Conservation (phyloP, 2,888 invertebrate species). For the Ptilodon capucinus region DNA sequence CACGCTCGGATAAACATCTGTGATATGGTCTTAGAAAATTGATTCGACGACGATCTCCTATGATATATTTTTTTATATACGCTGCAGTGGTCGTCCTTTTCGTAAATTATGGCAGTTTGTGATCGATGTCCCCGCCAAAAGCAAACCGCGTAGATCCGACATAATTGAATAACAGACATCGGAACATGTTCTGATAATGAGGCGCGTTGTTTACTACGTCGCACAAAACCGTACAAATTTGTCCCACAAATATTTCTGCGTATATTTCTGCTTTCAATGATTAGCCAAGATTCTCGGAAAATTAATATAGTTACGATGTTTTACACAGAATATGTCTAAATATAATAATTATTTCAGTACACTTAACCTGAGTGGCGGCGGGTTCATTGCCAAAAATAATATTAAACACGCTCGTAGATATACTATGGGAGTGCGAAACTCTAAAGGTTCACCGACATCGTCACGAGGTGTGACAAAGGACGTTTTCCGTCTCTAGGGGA, state of each 20-base stretch:
- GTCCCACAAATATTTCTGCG: neutral
- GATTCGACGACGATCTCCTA: neutral
- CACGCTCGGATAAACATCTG: constrained; percentile 4
- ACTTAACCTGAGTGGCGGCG: constrained; percentile 33
- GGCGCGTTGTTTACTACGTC: neutral
- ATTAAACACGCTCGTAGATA: constrained; percentile 12
- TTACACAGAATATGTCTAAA: constrained; percentile 9
- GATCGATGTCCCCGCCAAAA: neutral
- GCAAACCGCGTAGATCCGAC: neutral
- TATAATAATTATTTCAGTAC: constrained; percentile 35
- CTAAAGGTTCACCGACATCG: constrained; percentile 38
- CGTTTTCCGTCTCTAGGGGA: neutral
- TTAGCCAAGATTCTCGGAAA: constrained; percentile 1
- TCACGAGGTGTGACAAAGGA: constrained; percentile 26
- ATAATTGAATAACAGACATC: neutral
- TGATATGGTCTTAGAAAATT: constrained; percentile 7
- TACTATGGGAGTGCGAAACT: neutral
- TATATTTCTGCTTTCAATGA: neutral
- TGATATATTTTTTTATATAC: neutral
- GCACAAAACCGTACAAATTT: neutral
- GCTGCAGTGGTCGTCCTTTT: neutral
- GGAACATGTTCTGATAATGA: neutral
- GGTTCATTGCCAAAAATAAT: constrained; percentile 58
- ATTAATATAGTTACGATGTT: constrained; percentile 1
- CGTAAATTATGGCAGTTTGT: neutral